Conservation (phyloP, 2,888 invertebrate species). For the Stegophylla sp. region DNA sequence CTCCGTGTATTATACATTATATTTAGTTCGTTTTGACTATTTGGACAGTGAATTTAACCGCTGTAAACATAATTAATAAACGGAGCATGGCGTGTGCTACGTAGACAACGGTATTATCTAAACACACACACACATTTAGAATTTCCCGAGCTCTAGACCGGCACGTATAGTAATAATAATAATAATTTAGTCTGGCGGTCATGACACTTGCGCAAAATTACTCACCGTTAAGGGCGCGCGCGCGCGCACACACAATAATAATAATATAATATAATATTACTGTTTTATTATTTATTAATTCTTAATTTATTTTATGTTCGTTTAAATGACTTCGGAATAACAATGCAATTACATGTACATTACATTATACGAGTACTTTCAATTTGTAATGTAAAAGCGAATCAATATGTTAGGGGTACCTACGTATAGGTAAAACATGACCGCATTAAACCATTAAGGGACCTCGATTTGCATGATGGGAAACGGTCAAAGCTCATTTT, state of each 20-base stretch:
- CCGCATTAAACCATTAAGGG: background rate
- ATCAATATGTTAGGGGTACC: background rate
- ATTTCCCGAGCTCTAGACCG: conserved; percentile 19
- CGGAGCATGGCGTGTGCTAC: conserved; percentile 33
- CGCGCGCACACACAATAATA: background rate
- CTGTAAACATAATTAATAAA: conserved; percentile 33
- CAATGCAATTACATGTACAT: background rate
- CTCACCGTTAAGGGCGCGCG: conserved; percentile 15
- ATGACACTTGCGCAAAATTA: conserved; percentile 31
- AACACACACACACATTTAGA: background rate
- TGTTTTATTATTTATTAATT: conserved; percentile 37
- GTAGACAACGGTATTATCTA: conserved; percentile 29
- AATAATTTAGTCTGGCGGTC: conserved; percentile 38
- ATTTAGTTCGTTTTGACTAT: too few relatives aligned
- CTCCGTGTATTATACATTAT: too few relatives aligned
- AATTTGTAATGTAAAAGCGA: background rate
- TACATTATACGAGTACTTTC: background rate
- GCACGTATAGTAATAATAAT: too few relatives aligned
- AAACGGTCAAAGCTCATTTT: background rate
- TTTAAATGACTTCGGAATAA: background rate
- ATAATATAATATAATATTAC: background rate
- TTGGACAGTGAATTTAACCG: conserved; percentile 1
- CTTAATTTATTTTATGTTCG: conserved; percentile 4
- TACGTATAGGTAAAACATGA: too few relatives aligned
- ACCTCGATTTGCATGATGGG: conserved; percentile 8